Percentiles rank a stretch among this genome's conserved stretches.
phyloP scores from a whole-genome alignment of 2,113 vertebrate genomes.

The Entosphenus tridentatus region DNA sequence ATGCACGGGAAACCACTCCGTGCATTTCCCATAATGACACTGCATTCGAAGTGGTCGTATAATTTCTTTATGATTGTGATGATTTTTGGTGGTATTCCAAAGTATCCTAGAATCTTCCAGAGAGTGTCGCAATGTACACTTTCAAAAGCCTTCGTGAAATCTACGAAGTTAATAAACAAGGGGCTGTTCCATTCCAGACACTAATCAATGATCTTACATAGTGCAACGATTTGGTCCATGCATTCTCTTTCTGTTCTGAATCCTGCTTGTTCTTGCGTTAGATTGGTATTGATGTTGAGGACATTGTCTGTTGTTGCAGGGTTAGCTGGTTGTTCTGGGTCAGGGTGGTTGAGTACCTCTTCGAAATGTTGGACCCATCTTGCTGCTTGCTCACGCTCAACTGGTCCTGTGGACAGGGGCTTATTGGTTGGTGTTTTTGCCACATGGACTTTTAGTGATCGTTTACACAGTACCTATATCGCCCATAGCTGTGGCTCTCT shows the following conservation, averaged over 20 bases:
- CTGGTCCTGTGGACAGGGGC: not conserved
- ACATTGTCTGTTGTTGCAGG: not conserved
- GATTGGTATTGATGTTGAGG: not conserved
- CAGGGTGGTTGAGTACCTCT: not conserved
- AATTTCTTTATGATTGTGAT: not conserved
- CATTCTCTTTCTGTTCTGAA: not conserved
- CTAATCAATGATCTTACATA: not conserved
- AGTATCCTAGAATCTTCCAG: not conserved
- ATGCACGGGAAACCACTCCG: not conserved
- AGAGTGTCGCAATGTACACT: not conserved
- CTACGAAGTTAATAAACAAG: not conserved
- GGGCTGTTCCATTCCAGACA: not conserved
- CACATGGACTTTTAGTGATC: not conserved
- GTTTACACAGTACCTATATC: not conserved
- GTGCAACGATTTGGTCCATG: not conserved
- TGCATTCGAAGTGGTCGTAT: not conserved
- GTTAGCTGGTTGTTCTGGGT: not conserved
- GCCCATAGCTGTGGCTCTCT: not conserved
- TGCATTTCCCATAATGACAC: not conserved
- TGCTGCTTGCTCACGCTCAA: not conserved
- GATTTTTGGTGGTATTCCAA: not conserved
- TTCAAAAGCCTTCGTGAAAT: not conserved
- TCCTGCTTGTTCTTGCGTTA: not conserved
- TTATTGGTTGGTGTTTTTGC: not conserved
- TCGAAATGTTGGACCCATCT: slow-evolving; percentile 1